phyloP scores from a whole-genome alignment of 2,113 vertebrate genomes.

The Lynx canadensis region DNA sequence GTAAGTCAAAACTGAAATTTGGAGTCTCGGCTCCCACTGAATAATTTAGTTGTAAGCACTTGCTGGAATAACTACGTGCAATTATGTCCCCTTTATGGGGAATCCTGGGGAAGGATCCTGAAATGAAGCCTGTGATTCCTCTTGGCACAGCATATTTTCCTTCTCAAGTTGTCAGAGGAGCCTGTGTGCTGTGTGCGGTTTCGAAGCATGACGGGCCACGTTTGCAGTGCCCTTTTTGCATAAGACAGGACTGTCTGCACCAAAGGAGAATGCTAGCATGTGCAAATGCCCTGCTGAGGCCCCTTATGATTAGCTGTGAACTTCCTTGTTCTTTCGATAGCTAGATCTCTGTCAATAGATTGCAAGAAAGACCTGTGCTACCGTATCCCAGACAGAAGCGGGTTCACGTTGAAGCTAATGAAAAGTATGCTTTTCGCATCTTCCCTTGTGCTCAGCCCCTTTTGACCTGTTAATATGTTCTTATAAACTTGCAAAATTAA shows the following conservation, averaged over 20 bases:
- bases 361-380: neutral
- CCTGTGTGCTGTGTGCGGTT: neutral
- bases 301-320: neutral
- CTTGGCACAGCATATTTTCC: neutral
- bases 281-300: neutral
- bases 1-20: constrained; percentile 2
- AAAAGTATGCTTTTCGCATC: neutral
- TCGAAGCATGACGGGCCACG: too few relatives aligned
- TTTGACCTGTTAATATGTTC: neutral
- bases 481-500: neutral
- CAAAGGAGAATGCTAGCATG: neutral
- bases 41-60: neutral
- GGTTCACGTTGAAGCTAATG: neutral
- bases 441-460: neutral
- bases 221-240: neutral
- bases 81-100: neutral
- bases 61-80: neutral
- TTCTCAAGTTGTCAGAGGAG: neutral
- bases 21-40: neutral
- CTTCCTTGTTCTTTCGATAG: neutral
- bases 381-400: neutral
- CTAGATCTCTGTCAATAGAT: neutral
- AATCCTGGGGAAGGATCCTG: neutral
- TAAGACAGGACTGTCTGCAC: neutral
- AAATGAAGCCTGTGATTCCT: neutral